Evolutionary conservation across 1,140 invertebrate species (phyloP), one percentile per base, ranked within the genome.

Genomic region (Drosophila sproati): DNA sequence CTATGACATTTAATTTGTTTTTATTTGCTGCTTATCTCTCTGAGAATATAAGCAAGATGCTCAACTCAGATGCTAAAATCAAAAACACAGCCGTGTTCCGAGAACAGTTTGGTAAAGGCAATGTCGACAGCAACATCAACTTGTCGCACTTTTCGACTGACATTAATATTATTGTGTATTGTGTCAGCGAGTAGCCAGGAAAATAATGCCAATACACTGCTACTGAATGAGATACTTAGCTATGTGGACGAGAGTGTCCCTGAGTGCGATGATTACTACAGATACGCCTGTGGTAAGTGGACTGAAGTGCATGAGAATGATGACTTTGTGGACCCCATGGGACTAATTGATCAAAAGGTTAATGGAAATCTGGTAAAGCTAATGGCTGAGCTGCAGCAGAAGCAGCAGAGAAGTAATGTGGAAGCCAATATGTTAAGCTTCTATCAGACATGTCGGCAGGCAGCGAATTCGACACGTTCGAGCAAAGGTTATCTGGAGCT

Each of bases 241-340:
- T 90, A 91, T 64, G 68, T 83, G 5, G 54, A 80, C 12, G 57
- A 69, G n/a, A 77, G 48, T 5, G 47, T 45, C 1, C 54, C 73
- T 8, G 57, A 85, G 2, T 92, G 91, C 51, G 48, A 63, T n/a
- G 75, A 92, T 63, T 92, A 68, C 12, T 91, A 68, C 31, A 10
- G 80, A 35, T 75, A 91, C 67, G 91, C 91, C 1, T 92, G 91
- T 34, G 91, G 91, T 34, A 91, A 79, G 39, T 92, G 91, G 68
- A 31, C 12, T 0, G 1, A 31, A 2, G 28, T 34, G 2, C 80
- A 91, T 55, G 4, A 56, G 3, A 29, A 56, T 0, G 75, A 74
- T 1, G 34, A 29, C 3, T 92, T 66, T 31, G 29, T n/a, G 0
- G 91, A 92, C 52, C 78, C 88, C 4, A 75, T 47, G 1, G 79